Conservation (phyloP, 2,797 vertebrate species). For the Gallirallus australis region DNA sequence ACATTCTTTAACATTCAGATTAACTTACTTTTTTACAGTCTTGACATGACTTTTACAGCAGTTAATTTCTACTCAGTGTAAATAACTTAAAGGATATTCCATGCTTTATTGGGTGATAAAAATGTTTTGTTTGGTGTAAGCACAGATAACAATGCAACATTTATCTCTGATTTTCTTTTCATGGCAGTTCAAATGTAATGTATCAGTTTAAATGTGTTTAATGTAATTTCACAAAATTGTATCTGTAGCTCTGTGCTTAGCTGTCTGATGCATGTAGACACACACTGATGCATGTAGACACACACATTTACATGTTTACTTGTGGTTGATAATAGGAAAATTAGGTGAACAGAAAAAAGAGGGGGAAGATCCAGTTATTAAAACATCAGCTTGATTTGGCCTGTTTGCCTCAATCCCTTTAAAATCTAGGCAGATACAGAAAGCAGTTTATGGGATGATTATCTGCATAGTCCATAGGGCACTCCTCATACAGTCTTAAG, state of each 20-base stretch:
- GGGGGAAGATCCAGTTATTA: not conserved
- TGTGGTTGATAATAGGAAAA: not conserved
- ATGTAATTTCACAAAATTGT: not conserved
- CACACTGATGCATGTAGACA: not conserved
- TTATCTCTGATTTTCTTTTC: not conserved
- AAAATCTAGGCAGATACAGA: not conserved
- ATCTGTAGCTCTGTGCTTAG: not conserved
- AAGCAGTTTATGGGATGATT: constrained; percentile 41
- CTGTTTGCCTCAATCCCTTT: constrained; percentile 47
- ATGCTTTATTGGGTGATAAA: not conserved
- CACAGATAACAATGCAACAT: not conserved
- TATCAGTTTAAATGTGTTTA: not conserved
- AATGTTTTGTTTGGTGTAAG: not conserved
- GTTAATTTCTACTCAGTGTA: not conserved
- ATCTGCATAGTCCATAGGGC: not conserved
- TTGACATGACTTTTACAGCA: not conserved
- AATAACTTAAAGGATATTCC: not conserved
- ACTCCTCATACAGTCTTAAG: not conserved
- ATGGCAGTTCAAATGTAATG: not conserved
- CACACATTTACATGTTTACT: not conserved
- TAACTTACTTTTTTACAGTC: not conserved
- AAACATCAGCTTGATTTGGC: not conserved
- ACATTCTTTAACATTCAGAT: not conserved
- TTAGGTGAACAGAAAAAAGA: not conserved
- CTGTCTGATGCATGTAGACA: not conserved